A percentile compares a stretch with the other conserved stretches of the same genome.
phyloP scores from a whole-genome alignment of 2,888 invertebrate genomes.

The Lissocephala sabroskyi region DNA sequence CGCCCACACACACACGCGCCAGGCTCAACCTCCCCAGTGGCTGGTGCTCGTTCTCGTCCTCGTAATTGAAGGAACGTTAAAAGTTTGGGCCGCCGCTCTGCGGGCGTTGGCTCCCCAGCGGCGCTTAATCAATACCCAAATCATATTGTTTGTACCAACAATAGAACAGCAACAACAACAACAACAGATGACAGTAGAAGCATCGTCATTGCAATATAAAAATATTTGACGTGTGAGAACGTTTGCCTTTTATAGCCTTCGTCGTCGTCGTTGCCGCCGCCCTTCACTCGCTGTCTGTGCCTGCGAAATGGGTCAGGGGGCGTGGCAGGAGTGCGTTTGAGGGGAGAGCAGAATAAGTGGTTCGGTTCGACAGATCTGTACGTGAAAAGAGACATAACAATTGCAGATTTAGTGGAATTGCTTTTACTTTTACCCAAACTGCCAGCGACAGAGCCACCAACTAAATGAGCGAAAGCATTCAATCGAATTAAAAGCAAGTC shows the following conservation, averaged over 20 bases:
- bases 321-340: no score
- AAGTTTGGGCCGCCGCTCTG: slow-evolving; percentile 1
- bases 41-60: no score
- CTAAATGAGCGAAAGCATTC: no score
- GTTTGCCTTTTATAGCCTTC: slow-evolving; percentile 53
- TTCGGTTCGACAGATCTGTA: neutral
- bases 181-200: slow-evolving; percentile 11
- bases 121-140: slow-evolving; percentile 58
- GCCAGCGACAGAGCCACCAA: no score
- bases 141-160: slow-evolving; percentile 22
- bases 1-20: slow-evolving; percentile 1
- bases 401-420: slow-evolving; percentile 62
- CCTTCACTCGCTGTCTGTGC: no score
- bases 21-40: neutral
- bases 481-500: no score
- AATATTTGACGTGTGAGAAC: slow-evolving; percentile 60
- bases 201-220: slow-evolving; percentile 44
- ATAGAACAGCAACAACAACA: slow-evolving; percentile 17
- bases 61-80: slow-evolving; percentile 41
- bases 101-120: slow-evolving; percentile 22
- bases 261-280: no score
- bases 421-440: no score
- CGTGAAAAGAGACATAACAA: slow-evolving; percentile 49
- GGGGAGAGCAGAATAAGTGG: no score
- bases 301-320: no score